Percentiles rank a stretch among this genome's conserved stretches.
Conservation (phyloP, 2,113 vertebrate species). For the Heteronetta atricapilla region DNA sequence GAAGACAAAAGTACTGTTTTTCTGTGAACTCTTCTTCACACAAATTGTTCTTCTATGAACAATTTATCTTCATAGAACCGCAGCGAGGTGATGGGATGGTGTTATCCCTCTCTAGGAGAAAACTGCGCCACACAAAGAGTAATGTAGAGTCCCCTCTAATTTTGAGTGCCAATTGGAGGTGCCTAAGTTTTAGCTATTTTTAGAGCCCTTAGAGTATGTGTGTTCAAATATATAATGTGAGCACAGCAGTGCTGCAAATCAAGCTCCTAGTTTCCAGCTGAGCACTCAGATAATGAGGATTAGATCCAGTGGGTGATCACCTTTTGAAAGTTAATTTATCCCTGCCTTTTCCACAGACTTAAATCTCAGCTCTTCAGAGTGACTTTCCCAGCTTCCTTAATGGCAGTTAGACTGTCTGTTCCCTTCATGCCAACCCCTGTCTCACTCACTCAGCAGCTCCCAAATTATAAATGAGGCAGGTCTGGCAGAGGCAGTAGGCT, state of each 20-base stretch:
- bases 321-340: conserved; percentile 46
- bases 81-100: background rate
- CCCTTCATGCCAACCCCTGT: background rate
- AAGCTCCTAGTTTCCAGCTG: background rate
- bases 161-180: background rate
- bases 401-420: background rate
- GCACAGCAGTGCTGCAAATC: background rate
- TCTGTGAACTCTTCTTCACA: background rate
- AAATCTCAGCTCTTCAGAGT: background rate
- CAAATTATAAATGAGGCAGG: background rate
- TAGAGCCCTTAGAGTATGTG: background rate
- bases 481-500: background rate
- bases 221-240: background rate
- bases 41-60: background rate
- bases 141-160: background rate
- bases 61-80: background rate
- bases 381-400: background rate
- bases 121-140: background rate
- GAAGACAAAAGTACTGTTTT: background rate
- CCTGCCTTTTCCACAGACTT: conserved; percentile 16
- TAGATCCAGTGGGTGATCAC: conserved; percentile 41
- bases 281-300: conserved; percentile 38
- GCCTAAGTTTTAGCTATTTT: background rate
- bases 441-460: background rate
- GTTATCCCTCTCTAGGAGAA: background rate